Evolutionary conservation across 2,888 invertebrate species (phyloP), one percentile per base, ranked within the genome.

Genomic region (Amphiduros pacificus): DNA sequence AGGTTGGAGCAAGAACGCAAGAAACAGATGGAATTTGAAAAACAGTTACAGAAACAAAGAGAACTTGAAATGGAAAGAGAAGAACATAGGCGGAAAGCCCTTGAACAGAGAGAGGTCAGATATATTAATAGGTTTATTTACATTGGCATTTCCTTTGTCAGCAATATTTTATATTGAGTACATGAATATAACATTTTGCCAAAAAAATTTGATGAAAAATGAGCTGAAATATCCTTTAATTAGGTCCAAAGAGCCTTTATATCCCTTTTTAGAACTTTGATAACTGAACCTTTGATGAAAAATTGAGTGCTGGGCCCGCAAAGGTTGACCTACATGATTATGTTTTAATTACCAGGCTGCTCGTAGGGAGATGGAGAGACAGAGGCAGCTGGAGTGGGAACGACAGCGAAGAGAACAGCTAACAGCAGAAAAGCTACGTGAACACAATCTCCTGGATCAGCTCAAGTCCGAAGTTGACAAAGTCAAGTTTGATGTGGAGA

Each of bases 351-450:
- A 48, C 17, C 61, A 81, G 80, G 79, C 84, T 62, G 84, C 84
- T 2, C 71, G 71, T 66, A 88, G 90, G 79, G 96, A 97, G 85
- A 90, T 95, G 89, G 95, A 98, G 77, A 87, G 95, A 55, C 96
- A 96, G 76, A 87, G 97, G 53, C 94, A 96, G 78, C 85, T 93
- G 60, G 98, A 99, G 82, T 94, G 95, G 93, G 97, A 98, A 83
- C 92, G 92, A 76, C 94, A 95, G 78, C 89, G 93, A 67, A 88
- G 89, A 27, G 89, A 91, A 54, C 96, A 97, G 78, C 85, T 98
- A 67, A 91, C 94, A 82, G 87, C 91, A 28, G 82, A 82, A 68
- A 78, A 79, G 63, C 70, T 73, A 44, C 63, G 78, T 26, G 78
- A 79, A 67, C 76, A 79, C 65, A 74, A 74, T 65, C 76, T 76